Evolutionary conservation across 2,113 vertebrate species (phyloP).

Genomic region (Gobius niger): DNA sequence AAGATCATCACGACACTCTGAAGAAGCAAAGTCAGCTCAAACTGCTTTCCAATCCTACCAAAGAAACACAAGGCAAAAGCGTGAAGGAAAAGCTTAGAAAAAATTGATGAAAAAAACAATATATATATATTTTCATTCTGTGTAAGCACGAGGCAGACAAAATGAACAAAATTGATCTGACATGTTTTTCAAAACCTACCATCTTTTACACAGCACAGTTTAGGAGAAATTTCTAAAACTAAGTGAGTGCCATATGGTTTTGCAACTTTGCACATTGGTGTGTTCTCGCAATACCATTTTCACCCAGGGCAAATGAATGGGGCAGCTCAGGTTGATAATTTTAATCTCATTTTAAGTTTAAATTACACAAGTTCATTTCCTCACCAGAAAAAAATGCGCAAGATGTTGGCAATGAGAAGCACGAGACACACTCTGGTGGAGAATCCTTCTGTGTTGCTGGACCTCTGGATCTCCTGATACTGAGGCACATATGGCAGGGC

Average conservation of each 20-base stretch:
- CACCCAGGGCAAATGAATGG: neutral
- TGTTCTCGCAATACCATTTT: neutral
- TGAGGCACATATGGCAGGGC: conserved; percentile 80
- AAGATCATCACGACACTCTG: conserved; percentile 83
- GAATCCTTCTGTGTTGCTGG: conserved; percentile 78
- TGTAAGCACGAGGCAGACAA: neutral
- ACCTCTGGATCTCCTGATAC: conserved; percentile 80
- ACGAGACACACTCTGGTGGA: conserved; percentile 82
- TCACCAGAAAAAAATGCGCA: conserved; percentile 85
- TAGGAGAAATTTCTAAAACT: neutral
- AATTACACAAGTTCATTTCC: neutral
- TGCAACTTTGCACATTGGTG: neutral
- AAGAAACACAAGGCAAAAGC: neutral
- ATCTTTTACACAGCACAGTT: neutral
- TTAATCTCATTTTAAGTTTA: neutral
- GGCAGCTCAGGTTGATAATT: neutral
- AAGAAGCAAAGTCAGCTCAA: conserved; percentile 80
- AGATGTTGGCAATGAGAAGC: conserved; percentile 82
- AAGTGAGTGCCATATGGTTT: neutral
- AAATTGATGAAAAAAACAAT: neutral
- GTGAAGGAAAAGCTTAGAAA: too few species aligned
- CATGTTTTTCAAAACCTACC: neutral
- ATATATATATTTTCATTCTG: neutral
- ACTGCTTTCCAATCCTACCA: conserved; percentile 82
- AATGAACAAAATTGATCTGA: neutral